Percentiles rank a stretch among this genome's conserved stretches.
These are phyloP conservation scores for Drosophila mercatorum DNA, from an alignment of 2,888 invertebrate genomes.

Conservation along the genomic window DNA sequence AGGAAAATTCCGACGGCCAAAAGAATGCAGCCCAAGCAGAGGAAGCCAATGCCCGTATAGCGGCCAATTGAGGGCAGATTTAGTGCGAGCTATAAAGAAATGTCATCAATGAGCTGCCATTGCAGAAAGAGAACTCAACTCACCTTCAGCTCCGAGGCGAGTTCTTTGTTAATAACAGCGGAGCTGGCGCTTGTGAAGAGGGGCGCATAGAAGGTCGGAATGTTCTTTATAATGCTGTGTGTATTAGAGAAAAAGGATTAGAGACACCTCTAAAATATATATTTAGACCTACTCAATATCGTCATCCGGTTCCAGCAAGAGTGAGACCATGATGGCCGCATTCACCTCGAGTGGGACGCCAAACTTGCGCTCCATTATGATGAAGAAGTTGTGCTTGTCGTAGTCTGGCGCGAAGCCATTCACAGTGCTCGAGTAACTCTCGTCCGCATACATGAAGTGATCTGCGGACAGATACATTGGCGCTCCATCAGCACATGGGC, in stretches of 20 bases:
- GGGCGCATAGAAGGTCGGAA: constrained; percentile 77
- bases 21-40: constrained; percentile 71
- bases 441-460: constrained; percentile 91
- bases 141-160: constrained; percentile 75
- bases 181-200: constrained; percentile 73
- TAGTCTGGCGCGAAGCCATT: constrained; percentile 88
- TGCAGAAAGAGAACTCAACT: background rate
- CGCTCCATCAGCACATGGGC: constrained; percentile 89
- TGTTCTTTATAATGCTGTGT: constrained; percentile 64
- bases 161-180: constrained; percentile 57
- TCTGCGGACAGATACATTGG: constrained; percentile 92
- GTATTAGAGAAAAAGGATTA: background rate
- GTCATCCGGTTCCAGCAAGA: constrained; percentile 86
- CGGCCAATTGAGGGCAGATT: constrained; percentile 72
- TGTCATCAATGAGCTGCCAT: constrained; percentile 1
- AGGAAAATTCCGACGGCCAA: constrained; percentile 60
- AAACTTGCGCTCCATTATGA: constrained; percentile 90
- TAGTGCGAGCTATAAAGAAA: constrained; percentile 65
- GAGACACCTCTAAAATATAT: background rate
- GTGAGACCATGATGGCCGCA: constrained; percentile 91
- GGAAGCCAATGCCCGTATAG: constrained; percentile 73
- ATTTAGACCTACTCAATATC: constrained; percentile 86
- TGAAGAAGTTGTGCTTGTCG: constrained; percentile 87
- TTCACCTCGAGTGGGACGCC: constrained; percentile 91
- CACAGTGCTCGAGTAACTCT: constrained; percentile 87